Percentiles rank a stretch among this genome's conserved stretches.
These are phyloP conservation scores for Lepidurus couesii DNA, from an alignment of 1,140 invertebrate genomes.

Conservation along the genomic window DNA sequence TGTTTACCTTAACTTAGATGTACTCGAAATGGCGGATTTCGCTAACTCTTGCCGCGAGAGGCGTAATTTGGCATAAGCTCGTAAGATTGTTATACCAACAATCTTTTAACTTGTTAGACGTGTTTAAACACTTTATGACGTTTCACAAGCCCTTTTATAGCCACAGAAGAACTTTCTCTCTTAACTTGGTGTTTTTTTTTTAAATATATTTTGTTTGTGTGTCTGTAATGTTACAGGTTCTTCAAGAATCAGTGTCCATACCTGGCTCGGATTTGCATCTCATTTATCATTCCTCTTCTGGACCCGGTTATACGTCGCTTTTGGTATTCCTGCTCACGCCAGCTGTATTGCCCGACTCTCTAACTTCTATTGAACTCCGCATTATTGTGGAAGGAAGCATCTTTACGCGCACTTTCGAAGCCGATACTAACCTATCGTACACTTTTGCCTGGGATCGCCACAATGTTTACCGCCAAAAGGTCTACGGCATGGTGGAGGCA, in stretches of 20 bases:
- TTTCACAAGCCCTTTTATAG: too few species aligned
- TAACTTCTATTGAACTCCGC: constrained; percentile 80
- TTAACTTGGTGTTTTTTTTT: background rate
- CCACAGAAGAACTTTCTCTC: too few species aligned
- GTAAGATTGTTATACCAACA: too few species aligned
- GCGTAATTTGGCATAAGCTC: too few species aligned
- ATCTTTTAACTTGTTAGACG: too few species aligned
- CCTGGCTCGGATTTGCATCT: constrained; percentile 85
- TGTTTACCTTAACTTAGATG: too few species aligned
- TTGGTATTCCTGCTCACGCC: constrained; percentile 86
- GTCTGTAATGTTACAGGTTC: constrained; percentile 57
- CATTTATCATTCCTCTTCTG: constrained; percentile 86
- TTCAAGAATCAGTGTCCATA: constrained; percentile 88
- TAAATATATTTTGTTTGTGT: background rate
- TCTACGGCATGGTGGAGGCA: constrained; percentile 80
- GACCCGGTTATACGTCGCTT: constrained; percentile 84
- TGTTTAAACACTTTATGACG: too few species aligned
- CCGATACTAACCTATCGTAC: constrained; percentile 88
- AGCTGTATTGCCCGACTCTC: constrained; percentile 64
- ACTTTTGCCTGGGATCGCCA: constrained; percentile 95
- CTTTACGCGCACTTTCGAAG: constrained; percentile 87
- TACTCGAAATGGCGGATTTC: too few species aligned
- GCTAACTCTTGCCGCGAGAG: too few species aligned
- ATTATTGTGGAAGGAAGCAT: constrained; percentile 87
- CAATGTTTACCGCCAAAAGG: constrained; percentile 95